phyloP scores from a whole-genome alignment of 2,888 invertebrate species.

The Ceramica pisi region DNA sequence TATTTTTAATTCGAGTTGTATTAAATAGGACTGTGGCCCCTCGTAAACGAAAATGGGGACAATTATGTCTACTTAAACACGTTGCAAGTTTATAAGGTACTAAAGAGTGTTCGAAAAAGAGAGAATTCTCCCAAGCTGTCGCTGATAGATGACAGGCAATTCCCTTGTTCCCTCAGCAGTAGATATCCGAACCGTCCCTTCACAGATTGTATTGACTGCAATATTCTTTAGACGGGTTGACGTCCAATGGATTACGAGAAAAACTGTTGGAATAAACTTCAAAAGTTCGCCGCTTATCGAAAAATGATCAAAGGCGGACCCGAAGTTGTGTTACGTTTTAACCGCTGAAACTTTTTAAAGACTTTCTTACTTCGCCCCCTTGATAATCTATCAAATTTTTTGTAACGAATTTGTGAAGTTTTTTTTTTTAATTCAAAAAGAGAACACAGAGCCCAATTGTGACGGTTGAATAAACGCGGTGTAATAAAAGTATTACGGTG shows the following conservation, averaged over 20 bases:
- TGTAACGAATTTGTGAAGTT: background rate
- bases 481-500: too few species aligned
- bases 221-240: conserved; percentile 58
- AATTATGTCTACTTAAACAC: conserved; percentile 5
- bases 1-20: background rate
- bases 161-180: conserved; percentile 53
- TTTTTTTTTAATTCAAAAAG: conserved; percentile 9
- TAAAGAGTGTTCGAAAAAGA: conserved; percentile 22
- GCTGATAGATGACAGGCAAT: conserved; percentile 64
- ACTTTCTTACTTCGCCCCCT: conserved; percentile 34
- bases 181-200: conserved; percentile 39
- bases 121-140: conserved; percentile 35
- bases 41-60: background rate
- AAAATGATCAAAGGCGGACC: conserved; percentile 54
- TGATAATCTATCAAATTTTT: conserved; percentile 48
- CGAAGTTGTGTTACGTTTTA: conserved; percentile 47
- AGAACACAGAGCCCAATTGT: background rate
- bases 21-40: background rate
- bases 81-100: conserved; percentile 10
- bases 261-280: conserved; percentile 38
- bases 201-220: conserved; percentile 65
- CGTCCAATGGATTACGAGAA: conserved; percentile 57
- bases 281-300: conserved; percentile 53
- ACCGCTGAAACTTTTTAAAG: conserved; percentile 54
- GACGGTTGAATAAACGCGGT: conserved; percentile 36